Conservation (phyloP, 2,797 vertebrate genomes). For the Sciurus carolinensis region DNA sequence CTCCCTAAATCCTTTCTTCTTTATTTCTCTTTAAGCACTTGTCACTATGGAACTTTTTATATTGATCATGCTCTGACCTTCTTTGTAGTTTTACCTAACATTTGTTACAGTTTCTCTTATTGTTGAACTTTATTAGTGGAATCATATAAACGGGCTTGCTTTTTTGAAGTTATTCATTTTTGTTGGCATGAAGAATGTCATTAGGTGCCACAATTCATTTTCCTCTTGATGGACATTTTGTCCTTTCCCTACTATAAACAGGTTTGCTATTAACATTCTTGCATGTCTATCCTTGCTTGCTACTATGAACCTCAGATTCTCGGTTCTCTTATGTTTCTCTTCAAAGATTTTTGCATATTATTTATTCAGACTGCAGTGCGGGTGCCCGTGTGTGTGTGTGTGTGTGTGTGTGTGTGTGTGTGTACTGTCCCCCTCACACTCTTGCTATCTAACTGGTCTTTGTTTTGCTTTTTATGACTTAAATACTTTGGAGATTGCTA, state of each 20-base stretch:
- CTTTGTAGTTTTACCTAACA: conserved; percentile 16
- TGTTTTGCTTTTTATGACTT: background rate
- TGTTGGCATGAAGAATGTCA: background rate
- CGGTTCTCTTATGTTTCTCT: background rate
- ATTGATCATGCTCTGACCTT: background rate
- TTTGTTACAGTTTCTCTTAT: background rate
- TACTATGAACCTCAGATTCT: background rate
- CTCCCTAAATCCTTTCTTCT: background rate
- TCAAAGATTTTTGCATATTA: background rate
- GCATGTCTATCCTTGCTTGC: background rate
- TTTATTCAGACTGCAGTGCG: background rate
- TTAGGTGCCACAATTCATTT: background rate
- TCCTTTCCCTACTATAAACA: background rate
- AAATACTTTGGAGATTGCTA: background rate
- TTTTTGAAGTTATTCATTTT: background rate
- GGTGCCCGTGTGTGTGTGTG: background rate
- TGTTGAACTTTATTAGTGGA: conserved; percentile 9
- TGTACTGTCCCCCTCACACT: background rate
- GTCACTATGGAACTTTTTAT: background rate
- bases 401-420: too few relatives aligned
- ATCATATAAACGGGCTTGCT: background rate
- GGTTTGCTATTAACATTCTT: background rate
- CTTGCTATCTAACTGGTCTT: background rate
- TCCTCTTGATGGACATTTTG: background rate
- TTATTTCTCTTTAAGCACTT: background rate